Base-by-base conservation (phyloP, 2,888 invertebrate species). In the Andrena bicolor region DNA sequence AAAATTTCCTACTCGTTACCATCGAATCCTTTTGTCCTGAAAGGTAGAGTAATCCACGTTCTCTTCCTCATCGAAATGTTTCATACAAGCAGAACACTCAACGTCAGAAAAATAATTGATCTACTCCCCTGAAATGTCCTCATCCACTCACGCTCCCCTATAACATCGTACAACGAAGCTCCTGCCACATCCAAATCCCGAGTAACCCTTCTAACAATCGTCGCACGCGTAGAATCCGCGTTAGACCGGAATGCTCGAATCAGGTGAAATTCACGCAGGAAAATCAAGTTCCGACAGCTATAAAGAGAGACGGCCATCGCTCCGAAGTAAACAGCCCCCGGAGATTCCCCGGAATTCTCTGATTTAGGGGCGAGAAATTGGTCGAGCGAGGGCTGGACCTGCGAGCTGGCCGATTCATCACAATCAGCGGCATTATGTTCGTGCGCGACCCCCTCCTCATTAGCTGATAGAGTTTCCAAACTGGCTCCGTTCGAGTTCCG, bases 341-440 rank as follows among this genome's bases (percentile, higher is more conserved):
- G 41, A 41, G 41, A 41, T 48, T 72, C 64, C 56, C 63, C 56
- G 23, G 73, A 58, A 64, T 64, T 71, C 26, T 30, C 13, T 73
- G 74, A 77, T 77, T 77, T 74, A 77, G n/a, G 64, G 32, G 63
- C n/a, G 30, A 28, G 51, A 23, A 72, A 58, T 56, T 60, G n/a
- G 13, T 23, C 30, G 32, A 13, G 41, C 30, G 13, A 28, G 30
- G 23, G 72, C 48, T 71, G 32, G 53, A 41, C 10, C 30, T 10
- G 30, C 35, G 30, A 16, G 48, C 7, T 30, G 66, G 51, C 8
- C 66, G 49, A 77, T 77, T 77, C 60, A 74, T 77, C 66, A 77
- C 41, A 65, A 77, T 77, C 75, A 77, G 8, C 16, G 28, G 49
- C 32, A 58, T 72, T 65, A 77, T 58, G 49, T 23, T 41, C 49